Evolutionary conservation across 1,140 invertebrate species (phyloP).

Genomic region (Bathynomus jamesi): DNA sequence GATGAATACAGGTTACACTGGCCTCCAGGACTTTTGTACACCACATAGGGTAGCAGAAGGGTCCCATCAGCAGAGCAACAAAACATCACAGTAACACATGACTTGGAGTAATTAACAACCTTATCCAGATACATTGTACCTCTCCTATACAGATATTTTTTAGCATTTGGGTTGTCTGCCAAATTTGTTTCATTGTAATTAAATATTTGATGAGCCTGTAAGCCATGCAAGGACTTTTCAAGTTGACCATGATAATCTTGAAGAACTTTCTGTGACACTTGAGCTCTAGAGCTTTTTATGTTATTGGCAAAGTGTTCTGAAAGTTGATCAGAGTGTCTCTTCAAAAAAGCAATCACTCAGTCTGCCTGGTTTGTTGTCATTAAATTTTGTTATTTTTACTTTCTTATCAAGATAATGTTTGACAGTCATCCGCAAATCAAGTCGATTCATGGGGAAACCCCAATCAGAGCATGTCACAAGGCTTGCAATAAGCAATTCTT

Average conservation of each 20-base stretch:
- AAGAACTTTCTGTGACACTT: neutral
- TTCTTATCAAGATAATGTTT: neutral
- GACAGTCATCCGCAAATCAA: neutral
- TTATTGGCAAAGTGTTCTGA: neutral
- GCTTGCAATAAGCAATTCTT: neutral
- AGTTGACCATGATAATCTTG: neutral
- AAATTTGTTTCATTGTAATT: slow-evolving; percentile 3
- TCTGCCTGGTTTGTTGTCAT: neutral
- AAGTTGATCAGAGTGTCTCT: neutral
- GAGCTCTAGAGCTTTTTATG: neutral
- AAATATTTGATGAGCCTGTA: neutral
- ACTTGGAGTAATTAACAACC: neutral
- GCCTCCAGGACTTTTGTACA: neutral
- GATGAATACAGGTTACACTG: neutral
- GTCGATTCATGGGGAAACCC: neutral
- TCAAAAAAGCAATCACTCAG: neutral
- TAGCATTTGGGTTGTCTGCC: neutral
- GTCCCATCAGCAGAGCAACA: neutral
- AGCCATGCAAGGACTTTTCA: neutral
- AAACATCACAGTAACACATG: neutral
- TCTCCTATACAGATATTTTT: neutral
- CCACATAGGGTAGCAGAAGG: neutral
- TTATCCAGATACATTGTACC: neutral
- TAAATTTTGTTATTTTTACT: neutral
- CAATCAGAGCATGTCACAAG: neutral